A percentile compares a stretch with the other conserved stretches of the same genome.
Conservation (phyloP, 2,888 invertebrate species). For the Coleophora flavipennella region DNA sequence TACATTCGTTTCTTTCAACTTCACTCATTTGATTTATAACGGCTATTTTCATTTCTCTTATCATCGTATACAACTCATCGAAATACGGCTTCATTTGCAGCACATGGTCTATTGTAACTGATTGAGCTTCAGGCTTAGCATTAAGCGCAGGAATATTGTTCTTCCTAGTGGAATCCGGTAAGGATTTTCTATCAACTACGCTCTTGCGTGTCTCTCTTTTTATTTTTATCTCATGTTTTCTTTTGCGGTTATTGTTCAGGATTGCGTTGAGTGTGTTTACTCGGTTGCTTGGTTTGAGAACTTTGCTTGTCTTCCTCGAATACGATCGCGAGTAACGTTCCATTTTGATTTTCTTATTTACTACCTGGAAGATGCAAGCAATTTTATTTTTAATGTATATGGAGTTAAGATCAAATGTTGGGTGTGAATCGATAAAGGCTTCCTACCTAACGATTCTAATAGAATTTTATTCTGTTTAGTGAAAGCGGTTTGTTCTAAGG, state of each 20-base stretch:
- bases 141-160: conserved; percentile 17
- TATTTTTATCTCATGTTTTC: conserved; percentile 18
- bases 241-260: conserved; percentile 23
- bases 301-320: conserved; percentile 28
- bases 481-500: too few relatives aligned
- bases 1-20: too few relatives aligned
- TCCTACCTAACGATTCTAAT: background rate
- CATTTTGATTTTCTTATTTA: conserved; percentile 27
- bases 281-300: conserved; percentile 34
- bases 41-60: background rate
- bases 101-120: conserved; percentile 2
- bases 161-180: conserved; percentile 36
- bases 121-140: conserved; percentile 1
- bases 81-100: background rate
- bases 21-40: conserved; percentile 7
- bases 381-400: background rate
- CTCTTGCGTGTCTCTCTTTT: conserved; percentile 5
- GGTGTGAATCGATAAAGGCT: background rate
- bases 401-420: background rate
- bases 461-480: too few relatives aligned
- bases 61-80: background rate
- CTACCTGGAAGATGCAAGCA: conserved; percentile 21
- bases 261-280: conserved; percentile 28
- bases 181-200: conserved; percentile 24
- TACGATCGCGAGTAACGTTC: conserved; percentile 29